Evolutionary conservation across 2,888 invertebrate species (phyloP).

Genomic region (Nomada fucata): DNA sequence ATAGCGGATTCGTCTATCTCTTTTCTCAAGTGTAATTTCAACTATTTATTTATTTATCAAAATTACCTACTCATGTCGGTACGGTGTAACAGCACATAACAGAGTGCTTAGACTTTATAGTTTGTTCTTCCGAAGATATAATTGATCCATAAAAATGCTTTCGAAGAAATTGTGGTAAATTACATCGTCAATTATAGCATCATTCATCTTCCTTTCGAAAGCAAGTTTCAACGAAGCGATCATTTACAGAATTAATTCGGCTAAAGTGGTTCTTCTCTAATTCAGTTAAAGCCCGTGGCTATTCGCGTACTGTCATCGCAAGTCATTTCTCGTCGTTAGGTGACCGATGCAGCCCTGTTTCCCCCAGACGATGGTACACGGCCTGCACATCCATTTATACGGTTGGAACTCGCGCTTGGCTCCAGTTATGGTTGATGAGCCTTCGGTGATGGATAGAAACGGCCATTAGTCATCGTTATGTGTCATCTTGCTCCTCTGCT

Average conservation of each 20-base stretch:
- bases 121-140: no score
- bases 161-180: background rate
- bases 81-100: no score
- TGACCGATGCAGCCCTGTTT: slow-evolving; percentile 67
- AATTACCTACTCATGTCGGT: no score
- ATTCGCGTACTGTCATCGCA: slow-evolving; percentile 35
- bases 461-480: slow-evolving; percentile 74
- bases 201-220: background rate
- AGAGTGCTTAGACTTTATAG: no score
- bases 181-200: background rate
- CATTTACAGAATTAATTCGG: background rate
- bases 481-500: slow-evolving; percentile 64
- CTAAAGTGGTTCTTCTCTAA: background rate
- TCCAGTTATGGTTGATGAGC: slow-evolving; percentile 72
- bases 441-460: slow-evolving; percentile 67
- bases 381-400: slow-evolving; percentile 71
- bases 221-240: no score
- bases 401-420: slow-evolving; percentile 68
- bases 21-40: no score
- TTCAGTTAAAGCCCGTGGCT: slow-evolving; percentile 21
- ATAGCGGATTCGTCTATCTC: no score
- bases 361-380: slow-evolving; percentile 59
- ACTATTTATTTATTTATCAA: no score
- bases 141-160: background rate
- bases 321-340: slow-evolving; percentile 39